Evolutionary conservation across 2,888 invertebrate genomes (phyloP).

Genomic region (Protonemura montana): DNA sequence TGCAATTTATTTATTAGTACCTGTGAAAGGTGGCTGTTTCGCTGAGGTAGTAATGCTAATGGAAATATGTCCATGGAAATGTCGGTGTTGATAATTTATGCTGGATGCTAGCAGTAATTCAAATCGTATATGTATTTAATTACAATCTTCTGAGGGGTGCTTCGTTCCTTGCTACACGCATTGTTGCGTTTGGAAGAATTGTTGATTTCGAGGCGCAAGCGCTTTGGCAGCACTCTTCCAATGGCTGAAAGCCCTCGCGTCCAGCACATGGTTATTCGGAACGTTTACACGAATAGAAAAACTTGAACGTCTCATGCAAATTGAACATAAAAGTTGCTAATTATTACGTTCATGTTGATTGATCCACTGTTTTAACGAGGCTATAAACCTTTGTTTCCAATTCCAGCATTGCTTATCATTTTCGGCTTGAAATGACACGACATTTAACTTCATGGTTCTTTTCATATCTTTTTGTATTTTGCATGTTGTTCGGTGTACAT

Average conservation of each 20-base stretch:
- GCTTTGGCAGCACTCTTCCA: not conserved
- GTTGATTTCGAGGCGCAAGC: not conserved
- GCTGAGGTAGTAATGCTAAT: not conserved
- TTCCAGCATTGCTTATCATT: slow-evolving; percentile 1
- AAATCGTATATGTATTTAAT: not conserved
- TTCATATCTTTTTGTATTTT: not conserved
- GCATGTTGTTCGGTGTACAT: not conserved
- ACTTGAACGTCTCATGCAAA: not conserved
- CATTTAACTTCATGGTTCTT: not conserved
- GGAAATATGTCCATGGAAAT: not conserved
- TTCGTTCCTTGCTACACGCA: not conserved
- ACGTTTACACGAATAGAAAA: not conserved
- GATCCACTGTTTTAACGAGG: not conserved
- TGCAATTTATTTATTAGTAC: not conserved
- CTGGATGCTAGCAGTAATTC: not conserved
- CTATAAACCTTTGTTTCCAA: slow-evolving; percentile 12
- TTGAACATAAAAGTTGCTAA: slow-evolving; percentile 1
- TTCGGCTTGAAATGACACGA: not conserved
- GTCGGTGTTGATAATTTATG: not conserved
- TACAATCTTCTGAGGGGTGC: not conserved
- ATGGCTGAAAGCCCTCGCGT: no score
- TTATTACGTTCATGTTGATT: slow-evolving; percentile 12
- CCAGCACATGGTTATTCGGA: no score
- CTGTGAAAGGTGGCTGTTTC: not conserved
- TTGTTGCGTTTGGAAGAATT: not conserved